These are phyloP conservation scores for Pherbina coryleti DNA, from an alignment of 2,888 invertebrate genomes.

Conservation along the genomic window DNA sequence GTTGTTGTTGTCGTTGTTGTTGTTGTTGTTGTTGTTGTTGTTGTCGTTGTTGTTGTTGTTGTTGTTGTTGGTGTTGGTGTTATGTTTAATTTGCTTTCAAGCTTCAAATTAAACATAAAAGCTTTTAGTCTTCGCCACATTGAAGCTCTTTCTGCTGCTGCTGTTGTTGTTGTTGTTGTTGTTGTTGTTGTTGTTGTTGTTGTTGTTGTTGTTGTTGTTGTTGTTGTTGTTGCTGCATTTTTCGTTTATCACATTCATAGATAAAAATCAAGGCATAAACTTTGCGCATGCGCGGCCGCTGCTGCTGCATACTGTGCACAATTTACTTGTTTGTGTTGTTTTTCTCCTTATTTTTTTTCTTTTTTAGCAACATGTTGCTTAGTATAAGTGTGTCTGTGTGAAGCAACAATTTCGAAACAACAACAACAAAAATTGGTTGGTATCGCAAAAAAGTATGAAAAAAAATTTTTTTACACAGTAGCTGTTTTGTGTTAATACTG, in stretches of 20 bases:
- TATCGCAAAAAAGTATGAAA: background rate
- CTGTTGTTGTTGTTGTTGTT: slow-evolving; percentile 36
- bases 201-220: slow-evolving; percentile 37
- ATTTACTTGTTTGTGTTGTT: background rate
- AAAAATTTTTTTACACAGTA: slow-evolving; percentile 48
- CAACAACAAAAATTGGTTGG: slow-evolving; percentile 6
- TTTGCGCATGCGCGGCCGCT: slow-evolving; percentile 10
- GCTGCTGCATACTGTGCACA: background rate
- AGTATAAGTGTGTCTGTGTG: slow-evolving; percentile 12
- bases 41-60: background rate
- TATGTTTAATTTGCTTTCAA: background rate
- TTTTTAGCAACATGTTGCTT: background rate
- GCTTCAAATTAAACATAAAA: background rate
- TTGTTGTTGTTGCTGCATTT: background rate
- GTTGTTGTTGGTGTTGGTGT: background rate
- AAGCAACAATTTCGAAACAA: slow-evolving; percentile 39
- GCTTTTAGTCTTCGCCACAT: background rate
- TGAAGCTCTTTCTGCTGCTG: too few relatives aligned
- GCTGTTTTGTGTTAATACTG: slow-evolving; percentile 50
- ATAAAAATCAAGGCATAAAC: slow-evolving; percentile 19
- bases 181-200: slow-evolving; percentile 1
- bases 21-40: too few relatives aligned
- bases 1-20: background rate
- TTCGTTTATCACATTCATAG: slow-evolving; percentile 12
- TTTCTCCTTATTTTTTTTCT: background rate